phyloP scores from a whole-genome alignment of 2,888 invertebrate species.

The Dorcus hopei region DNA sequence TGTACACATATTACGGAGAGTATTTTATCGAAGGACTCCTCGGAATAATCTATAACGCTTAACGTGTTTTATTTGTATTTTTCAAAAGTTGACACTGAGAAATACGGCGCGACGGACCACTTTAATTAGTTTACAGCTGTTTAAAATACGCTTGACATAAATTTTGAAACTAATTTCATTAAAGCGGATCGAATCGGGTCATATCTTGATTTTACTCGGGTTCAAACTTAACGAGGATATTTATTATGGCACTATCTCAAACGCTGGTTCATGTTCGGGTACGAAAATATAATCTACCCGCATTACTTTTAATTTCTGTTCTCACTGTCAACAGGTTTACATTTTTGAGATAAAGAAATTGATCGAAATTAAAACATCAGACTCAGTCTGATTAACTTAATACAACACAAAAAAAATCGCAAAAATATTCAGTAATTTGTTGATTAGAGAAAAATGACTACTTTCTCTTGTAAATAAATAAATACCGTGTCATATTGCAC shows the following conservation, averaged over 20 bases:
- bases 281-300: neutral
- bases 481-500: too few relatives aligned
- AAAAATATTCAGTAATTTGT: too few relatives aligned
- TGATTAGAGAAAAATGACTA: too few relatives aligned
- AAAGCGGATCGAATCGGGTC: conserved; percentile 14
- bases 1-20: conserved; percentile 20
- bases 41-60: conserved; percentile 16
- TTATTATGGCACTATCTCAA: conserved; percentile 3
- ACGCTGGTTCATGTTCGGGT: neutral
- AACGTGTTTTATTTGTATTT: conserved; percentile 13
- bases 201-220: conserved; percentile 21
- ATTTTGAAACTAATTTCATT: conserved; percentile 23
- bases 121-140: conserved; percentile 22
- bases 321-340: neutral
- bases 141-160: conserved; percentile 23
- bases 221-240: conserved; percentile 17
- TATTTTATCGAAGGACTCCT: conserved; percentile 14
- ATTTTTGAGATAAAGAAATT: too few relatives aligned
- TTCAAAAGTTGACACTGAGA: conserved; percentile 9
- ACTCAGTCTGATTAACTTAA: too few relatives aligned
- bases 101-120: conserved; percentile 15
- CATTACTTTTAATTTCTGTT: conserved; percentile 4
- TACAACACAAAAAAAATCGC: too few relatives aligned
- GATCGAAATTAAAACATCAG: too few relatives aligned
- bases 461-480: too few relatives aligned